Base-by-base conservation (phyloP, 2,113 vertebrate genomes). In the Trichomycterus rosablanca region DNA sequence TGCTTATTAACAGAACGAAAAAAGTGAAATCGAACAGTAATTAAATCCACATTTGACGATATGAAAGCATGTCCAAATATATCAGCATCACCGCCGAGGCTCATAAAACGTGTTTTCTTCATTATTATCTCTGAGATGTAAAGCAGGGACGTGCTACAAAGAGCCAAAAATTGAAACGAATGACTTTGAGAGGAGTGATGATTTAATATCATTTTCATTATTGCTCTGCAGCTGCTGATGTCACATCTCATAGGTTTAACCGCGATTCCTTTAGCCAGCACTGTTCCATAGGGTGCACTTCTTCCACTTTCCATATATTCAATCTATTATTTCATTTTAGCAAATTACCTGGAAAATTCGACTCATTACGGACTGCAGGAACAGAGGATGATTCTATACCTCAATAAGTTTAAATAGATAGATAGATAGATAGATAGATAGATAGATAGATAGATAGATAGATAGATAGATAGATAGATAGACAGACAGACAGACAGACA, bases 61-160 rank as follows among this genome's bases (percentile, higher is more conserved):
- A 61, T 66, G 68, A 71, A 60, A 54, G 34, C 49, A 55, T 24
- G n/a, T 54, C 35, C 45, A 61, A 61, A 66, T 71, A 71, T 66
- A 71, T 49, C 51, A 28, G 40, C 57, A 26, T 66, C 45, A 43
- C n/a, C 48, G 15, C 46, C 18, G 52, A 39, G 11, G 22, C 56
- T 71, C 55, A 51, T 54, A 45, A 66, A 55, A 42, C 15, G 40
- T 15, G 8, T 34, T 49, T 50, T 48, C 44, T 57, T 43, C 19
- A 19, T 35, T 68, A 63, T 63, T 68, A 45, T 63, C 52, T 30
- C 34, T 4, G 6, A 46, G 43, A 56, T 57, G 63, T 57, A 65
- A 48, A 65, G 57, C 63, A 48, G 53, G 40, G 15, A 18, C 10
- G 2, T n/a, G 62, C 39, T 55, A 48, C 52, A 65, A 19, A 55